Evolutionary conservation across 2,113 vertebrate genomes (phyloP).

Genomic region (Zosterops pallidus): DNA sequence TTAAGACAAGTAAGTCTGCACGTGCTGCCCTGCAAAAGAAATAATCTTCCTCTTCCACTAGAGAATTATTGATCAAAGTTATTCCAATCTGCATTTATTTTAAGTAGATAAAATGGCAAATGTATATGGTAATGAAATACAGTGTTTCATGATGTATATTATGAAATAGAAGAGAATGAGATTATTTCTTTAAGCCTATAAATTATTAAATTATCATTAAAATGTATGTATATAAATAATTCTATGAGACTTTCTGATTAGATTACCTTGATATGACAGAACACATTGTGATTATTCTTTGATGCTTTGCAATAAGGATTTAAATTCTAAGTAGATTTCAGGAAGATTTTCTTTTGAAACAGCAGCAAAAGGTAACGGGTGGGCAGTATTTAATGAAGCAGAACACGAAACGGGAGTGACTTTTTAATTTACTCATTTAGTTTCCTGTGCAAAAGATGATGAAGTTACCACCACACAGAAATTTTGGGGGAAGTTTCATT

Average conservation of each 20-base stretch:
- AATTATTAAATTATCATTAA: conserved; percentile 43
- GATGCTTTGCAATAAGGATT: conserved; percentile 1
- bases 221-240: conserved; percentile 21
- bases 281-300: conserved; percentile 8
- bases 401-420: conserved; percentile 21
- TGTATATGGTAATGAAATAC: not conserved
- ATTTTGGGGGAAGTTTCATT: not conserved
- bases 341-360: not conserved
- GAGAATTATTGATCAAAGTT: not conserved
- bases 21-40: not conserved
- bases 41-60: not conserved
- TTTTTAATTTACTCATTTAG: conserved; percentile 28
- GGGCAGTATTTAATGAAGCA: conserved; percentile 8
- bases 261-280: conserved; percentile 31
- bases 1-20: not conserved
- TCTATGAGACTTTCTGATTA: not conserved
- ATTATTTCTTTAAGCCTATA: conserved; percentile 44
- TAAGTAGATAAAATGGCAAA: conserved; percentile 23
- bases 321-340: conserved; percentile 41
- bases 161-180: conserved; percentile 33
- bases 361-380: not conserved
- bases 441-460: conserved; percentile 5
- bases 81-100: conserved; percentile 15
- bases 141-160: conserved; percentile 10
- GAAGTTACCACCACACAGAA: not conserved